Percentiles rank a stretch among this genome's conserved stretches.
These are phyloP conservation scores for Zosterops borbonicus DNA, from an alignment of 2,113 vertebrate species.

Conservation along the genomic window DNA sequence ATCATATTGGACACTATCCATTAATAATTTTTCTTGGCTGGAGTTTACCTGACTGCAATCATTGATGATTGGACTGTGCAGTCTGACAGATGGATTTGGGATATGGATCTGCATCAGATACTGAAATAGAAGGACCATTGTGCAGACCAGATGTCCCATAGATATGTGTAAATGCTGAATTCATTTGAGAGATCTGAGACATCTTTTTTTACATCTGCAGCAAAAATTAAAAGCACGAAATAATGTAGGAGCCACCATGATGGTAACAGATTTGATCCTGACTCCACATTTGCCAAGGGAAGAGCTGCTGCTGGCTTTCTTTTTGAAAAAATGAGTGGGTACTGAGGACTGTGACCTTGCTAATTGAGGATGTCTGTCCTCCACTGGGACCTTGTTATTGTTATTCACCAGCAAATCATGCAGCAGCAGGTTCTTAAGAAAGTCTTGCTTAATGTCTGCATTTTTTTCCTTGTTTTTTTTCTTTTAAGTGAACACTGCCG, in stretches of 20 bases:
- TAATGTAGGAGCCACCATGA: background rate
- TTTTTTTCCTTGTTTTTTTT: background rate
- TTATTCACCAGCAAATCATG: background rate
- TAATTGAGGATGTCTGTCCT: background rate
- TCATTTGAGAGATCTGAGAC: background rate
- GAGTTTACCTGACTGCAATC: background rate
- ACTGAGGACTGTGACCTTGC: background rate
- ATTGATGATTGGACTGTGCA: background rate
- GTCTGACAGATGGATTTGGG: background rate
- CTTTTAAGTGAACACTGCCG: background rate
- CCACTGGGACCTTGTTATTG: background rate
- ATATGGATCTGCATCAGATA: background rate
- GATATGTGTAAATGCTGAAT: background rate
- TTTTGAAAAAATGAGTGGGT: background rate
- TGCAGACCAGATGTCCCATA: background rate
- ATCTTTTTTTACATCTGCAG: background rate
- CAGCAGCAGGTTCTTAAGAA: background rate
- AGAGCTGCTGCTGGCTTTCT: background rate
- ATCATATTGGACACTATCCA: background rate
- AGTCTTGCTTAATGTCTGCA: background rate
- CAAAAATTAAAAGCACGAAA: background rate
- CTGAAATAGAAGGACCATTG: background rate
- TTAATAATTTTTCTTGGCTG: background rate
- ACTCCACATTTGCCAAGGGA: background rate
- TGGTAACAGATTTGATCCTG: background rate